These are phyloP conservation scores for Gopherus flavomarginatus DNA, from an alignment of 2,113 vertebrate genomes.

Conservation along the genomic window DNA sequence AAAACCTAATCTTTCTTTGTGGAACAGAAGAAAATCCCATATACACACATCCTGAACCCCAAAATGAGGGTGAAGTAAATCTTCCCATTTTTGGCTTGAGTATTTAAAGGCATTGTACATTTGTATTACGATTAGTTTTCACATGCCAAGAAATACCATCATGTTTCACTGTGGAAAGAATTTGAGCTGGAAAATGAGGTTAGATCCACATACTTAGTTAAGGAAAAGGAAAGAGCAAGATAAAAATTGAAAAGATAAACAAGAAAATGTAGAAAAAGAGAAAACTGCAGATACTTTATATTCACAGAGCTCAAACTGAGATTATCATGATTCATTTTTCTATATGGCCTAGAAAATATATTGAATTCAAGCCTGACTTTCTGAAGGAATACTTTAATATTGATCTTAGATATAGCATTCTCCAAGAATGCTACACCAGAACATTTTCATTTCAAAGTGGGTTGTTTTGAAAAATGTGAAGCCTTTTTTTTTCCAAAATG, in stretches of 20 bases:
- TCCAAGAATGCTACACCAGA: background rate
- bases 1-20: background rate
- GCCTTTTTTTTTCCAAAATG: background rate
- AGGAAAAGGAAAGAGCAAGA: background rate
- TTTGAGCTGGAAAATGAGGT: background rate
- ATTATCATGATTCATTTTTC: accelerated
- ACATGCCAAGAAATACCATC: background rate
- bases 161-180: background rate
- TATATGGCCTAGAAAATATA: background rate
- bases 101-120: background rate
- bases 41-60: accelerated
- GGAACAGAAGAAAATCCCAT: background rate
- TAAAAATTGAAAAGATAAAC: background rate
- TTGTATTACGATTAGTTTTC: background rate
- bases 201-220: background rate
- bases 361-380: background rate
- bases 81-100: background rate
- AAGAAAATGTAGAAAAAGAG: background rate
- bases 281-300: background rate
- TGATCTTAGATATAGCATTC: conserved; percentile 4
- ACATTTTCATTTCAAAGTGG: background rate
- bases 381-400: background rate
- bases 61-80: accelerated
- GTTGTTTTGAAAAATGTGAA: background rate
- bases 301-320: background rate